phyloP scores from a whole-genome alignment of 2,113 vertebrate species.

The Oryzias celebensis region DNA sequence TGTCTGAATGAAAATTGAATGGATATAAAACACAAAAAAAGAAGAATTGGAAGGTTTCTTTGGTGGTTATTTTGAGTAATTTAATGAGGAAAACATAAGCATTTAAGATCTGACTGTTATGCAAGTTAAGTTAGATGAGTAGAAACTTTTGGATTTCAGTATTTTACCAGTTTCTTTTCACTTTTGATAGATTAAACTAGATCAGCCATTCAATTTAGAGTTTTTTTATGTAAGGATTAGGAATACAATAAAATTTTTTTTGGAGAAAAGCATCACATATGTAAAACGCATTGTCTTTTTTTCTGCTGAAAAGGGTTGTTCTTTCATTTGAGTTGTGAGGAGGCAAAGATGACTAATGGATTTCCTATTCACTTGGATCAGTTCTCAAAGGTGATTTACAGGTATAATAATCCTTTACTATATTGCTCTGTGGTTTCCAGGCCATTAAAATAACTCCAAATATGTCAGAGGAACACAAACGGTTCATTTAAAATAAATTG shows the following conservation, averaged over 20 bases:
- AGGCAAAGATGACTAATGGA: conserved; percentile 79
- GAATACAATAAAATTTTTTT: not conserved
- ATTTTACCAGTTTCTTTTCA: not conserved
- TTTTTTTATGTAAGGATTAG: conserved; percentile 11
- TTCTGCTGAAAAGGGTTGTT: conserved; percentile 17
- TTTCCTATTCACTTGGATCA: conserved; percentile 64
- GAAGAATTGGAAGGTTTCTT: conserved; percentile 8
- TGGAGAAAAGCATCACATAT: conserved; percentile 7
- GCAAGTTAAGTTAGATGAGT: not conserved
- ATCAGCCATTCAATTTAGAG: not conserved
- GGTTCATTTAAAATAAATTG: conserved; percentile 82
- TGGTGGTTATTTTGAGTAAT: not conserved
- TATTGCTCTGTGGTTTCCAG: conserved; percentile 77
- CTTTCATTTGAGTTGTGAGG: conserved; percentile 68
- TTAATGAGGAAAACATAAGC: not conserved
- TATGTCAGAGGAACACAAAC: conserved; percentile 77
- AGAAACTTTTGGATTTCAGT: not conserved
- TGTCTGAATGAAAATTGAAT: not conserved
- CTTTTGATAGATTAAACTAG: not conserved
- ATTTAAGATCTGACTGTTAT: not conserved
- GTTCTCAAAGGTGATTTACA: conserved; percentile 79
- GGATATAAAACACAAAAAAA: not conserved
- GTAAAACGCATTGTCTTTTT: conserved; percentile 17
- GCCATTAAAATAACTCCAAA: conserved; percentile 78
- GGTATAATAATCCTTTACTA: conserved; percentile 79